Conservation (phyloP, 2,113 vertebrate genomes). For the Nyctereutes procyonoides region DNA sequence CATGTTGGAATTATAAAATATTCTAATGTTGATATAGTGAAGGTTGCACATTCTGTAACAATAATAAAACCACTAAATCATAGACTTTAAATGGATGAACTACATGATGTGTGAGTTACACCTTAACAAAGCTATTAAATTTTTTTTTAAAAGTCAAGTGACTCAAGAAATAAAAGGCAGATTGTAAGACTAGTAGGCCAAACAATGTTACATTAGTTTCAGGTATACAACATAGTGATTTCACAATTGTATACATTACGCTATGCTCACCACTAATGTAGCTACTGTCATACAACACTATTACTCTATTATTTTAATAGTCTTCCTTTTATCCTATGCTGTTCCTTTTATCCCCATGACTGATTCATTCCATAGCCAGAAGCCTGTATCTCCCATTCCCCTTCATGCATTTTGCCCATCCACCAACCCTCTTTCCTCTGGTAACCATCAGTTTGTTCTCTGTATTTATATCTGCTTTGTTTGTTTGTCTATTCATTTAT, state of each 20-base stretch:
- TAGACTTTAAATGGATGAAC: neutral
- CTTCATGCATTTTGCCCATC: neutral
- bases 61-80: neutral
- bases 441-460: neutral
- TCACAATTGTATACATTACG: neutral
- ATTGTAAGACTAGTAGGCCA: neutral
- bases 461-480: neutral
- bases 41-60: neutral
- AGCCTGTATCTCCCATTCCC: neutral
- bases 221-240: neutral
- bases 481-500: neutral
- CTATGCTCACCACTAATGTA: neutral
- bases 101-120: neutral
- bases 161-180: neutral
- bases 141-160: neutral
- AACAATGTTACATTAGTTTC: neutral
- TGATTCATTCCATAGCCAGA: neutral
- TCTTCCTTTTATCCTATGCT: neutral
- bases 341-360: neutral
- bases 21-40: neutral
- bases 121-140: neutral
- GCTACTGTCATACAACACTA: neutral
- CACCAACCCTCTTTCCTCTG: neutral
- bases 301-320: neutral
- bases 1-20: neutral